Percentiles rank a stretch among this genome's conserved stretches.
phyloP scores from a whole-genome alignment of 2,797 vertebrate genomes.

The Halcyon smyrnensis region DNA sequence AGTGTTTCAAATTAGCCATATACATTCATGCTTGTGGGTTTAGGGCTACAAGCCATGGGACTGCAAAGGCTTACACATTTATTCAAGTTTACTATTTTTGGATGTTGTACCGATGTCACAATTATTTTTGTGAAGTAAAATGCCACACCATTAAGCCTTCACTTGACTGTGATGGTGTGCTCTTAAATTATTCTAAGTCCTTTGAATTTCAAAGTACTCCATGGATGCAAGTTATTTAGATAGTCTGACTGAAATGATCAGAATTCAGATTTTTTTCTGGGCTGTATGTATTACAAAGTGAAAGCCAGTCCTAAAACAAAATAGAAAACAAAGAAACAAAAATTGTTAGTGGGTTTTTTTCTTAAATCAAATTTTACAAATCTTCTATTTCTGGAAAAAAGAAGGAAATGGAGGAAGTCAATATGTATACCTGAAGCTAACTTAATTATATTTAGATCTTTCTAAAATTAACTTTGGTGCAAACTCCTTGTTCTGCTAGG shows the following conservation, averaged over 20 bases:
- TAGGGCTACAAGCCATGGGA: neutral
- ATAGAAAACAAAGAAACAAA: neutral
- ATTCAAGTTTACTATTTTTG: neutral
- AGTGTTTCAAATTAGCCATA: conserved; percentile 1
- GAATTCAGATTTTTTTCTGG: neutral
- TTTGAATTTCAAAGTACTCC: neutral
- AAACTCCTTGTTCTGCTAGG: conserved; percentile 25
- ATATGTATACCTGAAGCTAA: conserved; percentile 43
- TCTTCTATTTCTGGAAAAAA: conserved; percentile 23
- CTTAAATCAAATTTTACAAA: neutral
- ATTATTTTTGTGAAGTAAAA: neutral
- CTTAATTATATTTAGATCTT: conserved; percentile 60
- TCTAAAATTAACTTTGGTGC: conserved; percentile 59
- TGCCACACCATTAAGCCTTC: neutral
- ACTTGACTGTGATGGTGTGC: neutral
- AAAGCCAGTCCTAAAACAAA: neutral
- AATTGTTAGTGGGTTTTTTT: neutral
- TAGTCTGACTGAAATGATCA: neutral
- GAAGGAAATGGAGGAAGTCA: conserved; percentile 30
- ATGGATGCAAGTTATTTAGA: neutral
- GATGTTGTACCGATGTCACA: neutral
- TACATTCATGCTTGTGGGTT: neutral
- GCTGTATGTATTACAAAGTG: neutral
- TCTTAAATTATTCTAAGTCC: neutral
- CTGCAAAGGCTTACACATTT: neutral